Evolutionary conservation across 2,888 invertebrate genomes (phyloP), one percentile per base, ranked within the genome.

Genomic region (Amblyjoppa fuscipennis): DNA sequence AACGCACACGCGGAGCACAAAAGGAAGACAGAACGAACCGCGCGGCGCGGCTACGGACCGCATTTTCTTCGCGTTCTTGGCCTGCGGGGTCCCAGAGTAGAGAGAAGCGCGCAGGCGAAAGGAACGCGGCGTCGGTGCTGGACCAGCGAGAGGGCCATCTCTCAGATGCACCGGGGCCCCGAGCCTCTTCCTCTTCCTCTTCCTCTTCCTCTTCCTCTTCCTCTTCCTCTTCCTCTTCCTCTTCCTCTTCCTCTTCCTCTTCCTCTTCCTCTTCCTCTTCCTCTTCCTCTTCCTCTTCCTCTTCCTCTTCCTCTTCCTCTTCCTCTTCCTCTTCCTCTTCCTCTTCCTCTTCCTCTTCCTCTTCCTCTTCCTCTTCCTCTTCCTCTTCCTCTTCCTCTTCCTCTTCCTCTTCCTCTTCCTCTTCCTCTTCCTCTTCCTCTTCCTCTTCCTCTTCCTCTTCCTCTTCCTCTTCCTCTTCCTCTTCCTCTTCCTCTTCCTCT

Each of bases 1-100:
- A 92, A 92, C 92, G 92, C 92, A 93, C 92, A 92, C 92, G 92
- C 92, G 91, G 81, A 78, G 59, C 49, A 59, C 51, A 68, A 31
- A 69, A 71, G 73, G 59, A 45, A 76, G 31, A 73, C 66, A 25
- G 41, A 77, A 53, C 53, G 66, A 66, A 76, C 38, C 51, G 76
- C 53, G 66, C 38, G 38, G 66, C 66, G 38, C 38, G 20, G 59
- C 41, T 70, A 56, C 66, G 31, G 20, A 31, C 45, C 71, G 64
- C 68, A 76, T 28, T 68, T 78, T 85, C 79, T 73, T 73, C 59
- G 61, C 41, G 70, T 78, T 81, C 41, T 73, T 56, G 81, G 77
- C 76, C 85, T 74, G 51, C 59, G 73, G 74, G 80, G 83, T 61
- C 80, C 74, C 34, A 31, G n/a, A 41, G 66, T 38, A 16, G n/a